phyloP scores from a whole-genome alignment of 2,797 vertebrate genomes.

The Bryconaethiops microstoma region DNA sequence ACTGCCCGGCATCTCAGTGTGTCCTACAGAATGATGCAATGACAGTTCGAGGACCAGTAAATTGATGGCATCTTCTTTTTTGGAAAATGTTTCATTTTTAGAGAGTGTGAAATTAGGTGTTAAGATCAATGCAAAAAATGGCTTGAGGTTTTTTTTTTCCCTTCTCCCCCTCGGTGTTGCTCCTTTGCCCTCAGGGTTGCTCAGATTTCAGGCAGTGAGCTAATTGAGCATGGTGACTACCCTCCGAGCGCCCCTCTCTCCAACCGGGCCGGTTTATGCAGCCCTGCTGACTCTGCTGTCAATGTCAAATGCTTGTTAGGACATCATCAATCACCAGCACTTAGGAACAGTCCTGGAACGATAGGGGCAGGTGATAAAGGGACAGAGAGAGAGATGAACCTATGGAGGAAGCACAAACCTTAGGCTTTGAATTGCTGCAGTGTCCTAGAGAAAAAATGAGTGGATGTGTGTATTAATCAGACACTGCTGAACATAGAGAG shows the following conservation, averaged over 20 bases:
- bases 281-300: conserved; percentile 82
- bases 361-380: conserved; percentile 74
- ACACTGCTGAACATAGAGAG: background rate
- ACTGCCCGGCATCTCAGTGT: conserved; percentile 54
- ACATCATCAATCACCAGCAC: conserved; percentile 78
- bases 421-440: background rate
- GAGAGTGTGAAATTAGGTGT: background rate
- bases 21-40: conserved; percentile 36
- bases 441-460: background rate
- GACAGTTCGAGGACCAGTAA: conserved; percentile 54
- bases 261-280: conserved; percentile 76
- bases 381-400: conserved; percentile 25
- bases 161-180: background rate
- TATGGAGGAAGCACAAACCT: background rate
- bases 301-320: conserved; percentile 85
- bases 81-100: background rate
- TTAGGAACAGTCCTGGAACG: conserved; percentile 80
- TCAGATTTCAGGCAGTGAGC: conserved; percentile 72
- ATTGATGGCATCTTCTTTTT: background rate
- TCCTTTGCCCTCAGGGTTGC: conserved; percentile 61
- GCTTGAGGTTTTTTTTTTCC: background rate
- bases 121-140: background rate
- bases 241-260: conserved; percentile 65
- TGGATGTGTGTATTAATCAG: background rate
- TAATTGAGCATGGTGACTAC: conserved; percentile 79